A percentile compares a stretch with the other conserved stretches of the same genome.
Evolutionary conservation across 2,797 vertebrate genomes (phyloP).

Genomic region (Todus mexicanus): DNA sequence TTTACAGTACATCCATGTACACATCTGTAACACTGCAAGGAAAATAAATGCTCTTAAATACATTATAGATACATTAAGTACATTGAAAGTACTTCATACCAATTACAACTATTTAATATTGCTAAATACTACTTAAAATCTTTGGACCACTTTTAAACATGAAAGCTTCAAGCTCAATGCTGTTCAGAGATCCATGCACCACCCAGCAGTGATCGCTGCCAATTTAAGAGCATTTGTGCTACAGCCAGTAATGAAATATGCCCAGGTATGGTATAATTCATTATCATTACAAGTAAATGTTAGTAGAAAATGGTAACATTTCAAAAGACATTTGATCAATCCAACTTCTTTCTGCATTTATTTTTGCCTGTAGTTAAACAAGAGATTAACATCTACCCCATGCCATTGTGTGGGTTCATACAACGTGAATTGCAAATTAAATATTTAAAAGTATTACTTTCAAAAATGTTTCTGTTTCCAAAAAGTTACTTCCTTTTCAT

Average conservation of each 20-base stretch:
- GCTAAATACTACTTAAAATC: not conserved
- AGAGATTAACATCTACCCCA: not conserved
- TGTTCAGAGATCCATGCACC: not conserved
- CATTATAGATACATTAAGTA: not conserved
- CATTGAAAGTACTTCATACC: not conserved
- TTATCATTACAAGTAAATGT: accelerated
- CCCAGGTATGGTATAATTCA: not conserved
- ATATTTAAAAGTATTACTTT: not conserved
- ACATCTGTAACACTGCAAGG: not conserved
- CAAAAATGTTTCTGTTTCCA: not conserved
- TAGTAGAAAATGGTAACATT: not conserved
- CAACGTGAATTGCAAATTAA: not conserved
- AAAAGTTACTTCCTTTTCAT: not conserved
- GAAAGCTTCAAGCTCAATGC: not conserved
- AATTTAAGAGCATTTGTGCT: not conserved
- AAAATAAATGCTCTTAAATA: not conserved
- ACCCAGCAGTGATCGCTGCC: too few relatives aligned
- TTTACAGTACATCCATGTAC: not conserved
- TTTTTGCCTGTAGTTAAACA: not conserved
- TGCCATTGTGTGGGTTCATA: not conserved
- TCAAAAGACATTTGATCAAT: not conserved
- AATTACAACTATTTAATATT: not conserved
- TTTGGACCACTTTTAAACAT: not conserved
- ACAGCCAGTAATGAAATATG: not conserved
- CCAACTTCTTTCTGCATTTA: not conserved